These are phyloP conservation scores for Drosophila fungiperda DNA, from an alignment of 2,888 invertebrate species.

Conservation along the genomic window DNA sequence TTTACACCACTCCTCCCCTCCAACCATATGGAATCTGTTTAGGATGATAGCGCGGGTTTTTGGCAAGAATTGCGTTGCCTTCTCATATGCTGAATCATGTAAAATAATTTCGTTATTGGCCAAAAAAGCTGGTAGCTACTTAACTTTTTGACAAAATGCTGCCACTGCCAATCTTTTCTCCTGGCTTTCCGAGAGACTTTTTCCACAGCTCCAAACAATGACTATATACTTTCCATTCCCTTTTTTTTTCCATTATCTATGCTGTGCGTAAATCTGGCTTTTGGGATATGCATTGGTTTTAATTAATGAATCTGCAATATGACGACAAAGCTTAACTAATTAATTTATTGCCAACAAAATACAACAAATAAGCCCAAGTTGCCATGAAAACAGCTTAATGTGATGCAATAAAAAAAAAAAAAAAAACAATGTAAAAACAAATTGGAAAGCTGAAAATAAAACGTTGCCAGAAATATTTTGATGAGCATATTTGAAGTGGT, in stretches of 20 bases:
- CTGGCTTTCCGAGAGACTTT: conserved; percentile 18
- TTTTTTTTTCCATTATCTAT: conserved; percentile 65
- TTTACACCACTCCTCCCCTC: too few relatives aligned
- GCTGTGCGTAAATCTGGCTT: conserved; percentile 61
- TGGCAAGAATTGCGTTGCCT: conserved; percentile 69
- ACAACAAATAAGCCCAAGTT: conserved; percentile 11
- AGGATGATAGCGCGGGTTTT: conserved; percentile 68
- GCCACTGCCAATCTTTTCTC: conserved; percentile 25
- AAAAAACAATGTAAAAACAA: conserved; percentile 4
- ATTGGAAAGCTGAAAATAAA: conserved; percentile 8
- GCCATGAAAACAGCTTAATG: conserved; percentile 23
- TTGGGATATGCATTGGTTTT: conserved; percentile 41
- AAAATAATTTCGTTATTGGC: conserved; percentile 74
- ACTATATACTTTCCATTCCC: conserved; percentile 41
- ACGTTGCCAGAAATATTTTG: background rate
- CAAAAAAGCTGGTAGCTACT: conserved; percentile 42
- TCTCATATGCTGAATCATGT: conserved; percentile 71
- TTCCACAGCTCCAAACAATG: conserved; percentile 34
- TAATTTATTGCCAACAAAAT: conserved; percentile 62
- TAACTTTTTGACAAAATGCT: conserved; percentile 74
- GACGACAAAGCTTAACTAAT: conserved; percentile 70
- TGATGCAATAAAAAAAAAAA: background rate
- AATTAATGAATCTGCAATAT: conserved; percentile 73
- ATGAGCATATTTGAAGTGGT: background rate
- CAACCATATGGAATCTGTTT: background rate